These are phyloP conservation scores for Chaenogobius annularis DNA, from an alignment of 2,113 vertebrate species.

Conservation along the genomic window DNA sequence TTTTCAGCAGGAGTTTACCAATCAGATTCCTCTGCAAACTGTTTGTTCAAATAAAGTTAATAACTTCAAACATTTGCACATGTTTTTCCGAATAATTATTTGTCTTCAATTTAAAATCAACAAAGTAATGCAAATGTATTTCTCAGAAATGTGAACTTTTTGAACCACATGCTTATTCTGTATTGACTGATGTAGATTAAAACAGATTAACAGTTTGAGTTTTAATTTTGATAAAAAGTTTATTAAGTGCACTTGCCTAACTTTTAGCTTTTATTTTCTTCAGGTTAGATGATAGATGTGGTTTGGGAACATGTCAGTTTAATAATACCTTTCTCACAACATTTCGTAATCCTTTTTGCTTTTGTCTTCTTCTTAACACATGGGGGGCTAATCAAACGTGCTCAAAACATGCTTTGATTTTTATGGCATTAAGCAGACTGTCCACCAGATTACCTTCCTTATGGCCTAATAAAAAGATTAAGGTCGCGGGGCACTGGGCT, in stretches of 20 bases:
- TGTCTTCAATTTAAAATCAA: too few species aligned
- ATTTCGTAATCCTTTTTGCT: conserved; percentile 32
- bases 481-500: conserved; percentile 26
- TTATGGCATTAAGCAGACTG: conserved; percentile 52
- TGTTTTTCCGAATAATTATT: too few species aligned
- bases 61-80: too few species aligned
- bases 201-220: too few species aligned
- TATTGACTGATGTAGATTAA: too few species aligned
- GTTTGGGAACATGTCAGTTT: not conserved
- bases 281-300: not conserved
- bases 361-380: conserved; percentile 33
- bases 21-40: not conserved
- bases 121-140: too few species aligned
- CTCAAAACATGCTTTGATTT: conserved; percentile 67
- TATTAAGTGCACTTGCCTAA: too few species aligned
- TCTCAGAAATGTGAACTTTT: too few species aligned
- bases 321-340: not conserved
- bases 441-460: conserved; percentile 63
- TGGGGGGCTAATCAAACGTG: conserved; percentile 47
- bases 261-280: too few species aligned
- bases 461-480: conserved; percentile 72
- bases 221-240: too few species aligned
- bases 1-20: not conserved
- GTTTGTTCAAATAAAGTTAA: too few species aligned
- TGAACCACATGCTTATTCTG: too few species aligned